Percentiles rank a stretch among this genome's conserved stretches.
These are phyloP conservation scores for Nyctereutes procyonoides DNA, from an alignment of 2,113 vertebrate genomes.

Conservation along the genomic window DNA sequence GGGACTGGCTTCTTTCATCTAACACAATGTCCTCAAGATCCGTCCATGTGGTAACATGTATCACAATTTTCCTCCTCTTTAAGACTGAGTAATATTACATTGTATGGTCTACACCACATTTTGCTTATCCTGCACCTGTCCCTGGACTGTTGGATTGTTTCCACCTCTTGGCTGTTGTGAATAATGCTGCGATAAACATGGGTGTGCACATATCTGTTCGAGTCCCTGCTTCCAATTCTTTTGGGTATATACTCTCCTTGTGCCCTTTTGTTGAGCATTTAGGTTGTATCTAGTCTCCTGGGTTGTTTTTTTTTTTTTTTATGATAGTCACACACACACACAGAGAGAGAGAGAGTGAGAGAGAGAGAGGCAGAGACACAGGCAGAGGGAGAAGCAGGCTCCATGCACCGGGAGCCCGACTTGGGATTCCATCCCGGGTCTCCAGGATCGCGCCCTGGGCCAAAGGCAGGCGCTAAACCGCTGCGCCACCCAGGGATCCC, in stretches of 20 bases:
- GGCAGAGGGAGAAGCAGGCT: too few relatives aligned
- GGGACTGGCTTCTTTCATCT: background rate
- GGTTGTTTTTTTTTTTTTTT: too few relatives aligned
- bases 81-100: background rate
- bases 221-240: background rate
- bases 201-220: background rate
- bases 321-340: too few relatives aligned
- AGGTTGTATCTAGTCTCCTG: background rate
- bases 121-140: background rate
- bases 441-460: too few relatives aligned
- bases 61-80: background rate
- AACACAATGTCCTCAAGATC: background rate
- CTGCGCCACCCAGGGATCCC: too few relatives aligned
- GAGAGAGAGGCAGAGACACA: too few relatives aligned
- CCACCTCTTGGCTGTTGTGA: background rate
- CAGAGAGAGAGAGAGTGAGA: too few relatives aligned
- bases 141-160: rapidly evolving
- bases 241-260: rapidly evolving
- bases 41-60: rapidly evolving
- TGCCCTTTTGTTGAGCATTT: background rate
- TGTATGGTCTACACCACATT: rapidly evolving
- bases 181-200: background rate
- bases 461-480: too few relatives aligned
- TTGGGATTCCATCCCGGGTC: too few relatives aligned
- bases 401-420: too few relatives aligned